Percentiles rank a stretch among this genome's conserved stretches.
Evolutionary conservation across 2,797 vertebrate species (phyloP).

Genomic region (Hyperoplus immaculatus): DNA sequence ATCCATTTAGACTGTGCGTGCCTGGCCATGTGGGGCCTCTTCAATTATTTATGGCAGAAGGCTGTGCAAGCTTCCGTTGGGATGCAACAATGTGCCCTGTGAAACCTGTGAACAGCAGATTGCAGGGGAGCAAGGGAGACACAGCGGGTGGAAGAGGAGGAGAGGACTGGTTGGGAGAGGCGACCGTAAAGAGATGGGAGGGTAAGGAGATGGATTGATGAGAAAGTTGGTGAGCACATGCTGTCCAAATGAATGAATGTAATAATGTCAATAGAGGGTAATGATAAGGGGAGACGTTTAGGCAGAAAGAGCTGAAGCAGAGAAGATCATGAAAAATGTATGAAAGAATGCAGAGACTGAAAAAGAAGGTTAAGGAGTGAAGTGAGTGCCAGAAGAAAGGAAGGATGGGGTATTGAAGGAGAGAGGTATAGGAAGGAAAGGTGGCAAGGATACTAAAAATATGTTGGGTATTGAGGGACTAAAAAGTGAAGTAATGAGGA

Average conservation of each 20-base stretch:
- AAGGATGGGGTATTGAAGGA: background rate
- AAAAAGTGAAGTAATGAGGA: background rate
- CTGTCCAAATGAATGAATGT: background rate
- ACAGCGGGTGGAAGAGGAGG: constrained; percentile 27
- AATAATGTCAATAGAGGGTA: background rate
- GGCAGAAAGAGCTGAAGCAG: constrained; percentile 4
- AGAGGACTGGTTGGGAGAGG: constrained; percentile 19
- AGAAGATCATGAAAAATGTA: background rate
- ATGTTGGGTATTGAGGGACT: background rate
- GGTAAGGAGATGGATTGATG: constrained; percentile 1
- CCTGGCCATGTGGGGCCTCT: constrained; percentile 81
- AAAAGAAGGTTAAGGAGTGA: background rate
- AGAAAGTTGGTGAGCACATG: background rate
- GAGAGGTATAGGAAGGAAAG: background rate
- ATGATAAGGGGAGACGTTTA: background rate
- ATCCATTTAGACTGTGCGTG: constrained; percentile 85
- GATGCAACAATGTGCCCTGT: constrained; percentile 80
- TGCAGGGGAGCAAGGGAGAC: constrained; percentile 58
- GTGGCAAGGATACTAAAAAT: background rate
- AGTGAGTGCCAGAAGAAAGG: background rate
- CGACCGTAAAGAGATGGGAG: constrained; percentile 2
- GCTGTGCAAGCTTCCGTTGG: constrained; percentile 81
- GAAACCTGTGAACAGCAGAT: constrained; percentile 75
- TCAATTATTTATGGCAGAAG: constrained; percentile 86
- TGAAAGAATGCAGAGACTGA: background rate